phyloP scores from a whole-genome alignment of 2,888 invertebrate species.

The Drosophila seclusa region DNA sequence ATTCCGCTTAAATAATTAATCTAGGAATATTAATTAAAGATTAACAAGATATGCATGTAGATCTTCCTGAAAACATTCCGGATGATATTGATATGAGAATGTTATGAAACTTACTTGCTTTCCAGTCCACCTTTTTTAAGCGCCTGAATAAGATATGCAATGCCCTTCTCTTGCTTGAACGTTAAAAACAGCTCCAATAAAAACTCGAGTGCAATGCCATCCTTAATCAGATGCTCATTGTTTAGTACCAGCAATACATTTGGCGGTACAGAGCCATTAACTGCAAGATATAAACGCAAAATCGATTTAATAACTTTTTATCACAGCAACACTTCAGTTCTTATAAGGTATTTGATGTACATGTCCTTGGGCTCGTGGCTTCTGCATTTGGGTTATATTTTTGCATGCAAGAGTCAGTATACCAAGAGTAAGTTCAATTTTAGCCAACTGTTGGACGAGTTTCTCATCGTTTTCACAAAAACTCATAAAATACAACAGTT shows the following conservation, averaged over 20 bases:
- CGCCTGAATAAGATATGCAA: constrained; percentile 92
- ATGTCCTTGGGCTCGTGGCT: constrained; percentile 83
- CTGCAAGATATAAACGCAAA: constrained; percentile 76
- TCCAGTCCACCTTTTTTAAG: constrained; percentile 94
- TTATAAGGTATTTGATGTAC: neutral
- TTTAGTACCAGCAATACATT: constrained; percentile 94
- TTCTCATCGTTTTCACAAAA: constrained; percentile 23
- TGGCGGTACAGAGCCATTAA: constrained; percentile 95
- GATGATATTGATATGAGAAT: neutral
- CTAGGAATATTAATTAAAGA: constrained; percentile 18
- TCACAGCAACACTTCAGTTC: neutral
- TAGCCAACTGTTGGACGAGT: constrained; percentile 61
- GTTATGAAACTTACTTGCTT: constrained; percentile 86
- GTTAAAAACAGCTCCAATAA: constrained; percentile 96
- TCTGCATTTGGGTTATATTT: constrained; percentile 61
- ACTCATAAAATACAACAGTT: constrained; percentile 28
- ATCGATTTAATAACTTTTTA: neutral
- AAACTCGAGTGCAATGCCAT: constrained; percentile 97
- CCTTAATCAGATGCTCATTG: constrained; percentile 97
- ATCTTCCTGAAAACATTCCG: constrained; percentile 78
- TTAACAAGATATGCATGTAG: constrained; percentile 41
- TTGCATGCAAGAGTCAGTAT: constrained; percentile 83
- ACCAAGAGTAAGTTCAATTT: constrained; percentile 77
- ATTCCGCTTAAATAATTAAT: constrained; percentile 8
- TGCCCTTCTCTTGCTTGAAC: constrained; percentile 96